Percentiles rank a stretch among this genome's conserved stretches.
These are phyloP conservation scores for Nephrotoma appendiculata DNA, from an alignment of 2,888 invertebrate genomes.

Conservation along the genomic window DNA sequence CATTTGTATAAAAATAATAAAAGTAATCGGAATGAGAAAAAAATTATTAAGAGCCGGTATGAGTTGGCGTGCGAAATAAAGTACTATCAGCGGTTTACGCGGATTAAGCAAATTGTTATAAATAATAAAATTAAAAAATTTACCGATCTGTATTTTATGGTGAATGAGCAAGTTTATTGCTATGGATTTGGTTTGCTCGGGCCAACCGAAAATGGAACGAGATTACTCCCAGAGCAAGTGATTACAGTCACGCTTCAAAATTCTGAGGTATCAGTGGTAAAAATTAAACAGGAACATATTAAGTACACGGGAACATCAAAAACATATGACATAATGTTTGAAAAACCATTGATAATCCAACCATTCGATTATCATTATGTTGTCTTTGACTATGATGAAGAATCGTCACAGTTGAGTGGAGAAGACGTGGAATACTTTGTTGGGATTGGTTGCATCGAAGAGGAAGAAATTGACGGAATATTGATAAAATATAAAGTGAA, in stretches of 20 bases:
- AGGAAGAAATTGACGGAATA: not conserved
- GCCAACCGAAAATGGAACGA: not conserved
- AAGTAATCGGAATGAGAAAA: not conserved
- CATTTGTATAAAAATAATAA: not conserved
- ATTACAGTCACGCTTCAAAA: not conserved
- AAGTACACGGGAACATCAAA: not conserved
- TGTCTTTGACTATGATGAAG: not conserved
- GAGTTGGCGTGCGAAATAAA: not conserved
- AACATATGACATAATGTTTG: not conserved
- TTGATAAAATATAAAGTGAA: not conserved
- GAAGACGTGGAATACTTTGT: not conserved
- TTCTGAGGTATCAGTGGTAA: not conserved
- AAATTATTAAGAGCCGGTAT: not conserved
- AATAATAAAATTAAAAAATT: not conserved
- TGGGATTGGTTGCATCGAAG: not conserved
- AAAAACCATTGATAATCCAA: not conserved
- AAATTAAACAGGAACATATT: not conserved
- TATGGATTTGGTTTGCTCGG: not conserved
- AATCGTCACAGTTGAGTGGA: not conserved
- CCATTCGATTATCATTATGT: not conserved
- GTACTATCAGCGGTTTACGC: not conserved
- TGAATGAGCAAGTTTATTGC: not conserved
- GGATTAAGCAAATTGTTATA: not conserved
- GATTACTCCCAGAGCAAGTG: not conserved
- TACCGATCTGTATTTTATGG: not conserved